Percentiles rank a stretch among this genome's conserved stretches.
Evolutionary conservation across 2,113 vertebrate genomes (phyloP).

Genomic region (Vombatus ursinus): DNA sequence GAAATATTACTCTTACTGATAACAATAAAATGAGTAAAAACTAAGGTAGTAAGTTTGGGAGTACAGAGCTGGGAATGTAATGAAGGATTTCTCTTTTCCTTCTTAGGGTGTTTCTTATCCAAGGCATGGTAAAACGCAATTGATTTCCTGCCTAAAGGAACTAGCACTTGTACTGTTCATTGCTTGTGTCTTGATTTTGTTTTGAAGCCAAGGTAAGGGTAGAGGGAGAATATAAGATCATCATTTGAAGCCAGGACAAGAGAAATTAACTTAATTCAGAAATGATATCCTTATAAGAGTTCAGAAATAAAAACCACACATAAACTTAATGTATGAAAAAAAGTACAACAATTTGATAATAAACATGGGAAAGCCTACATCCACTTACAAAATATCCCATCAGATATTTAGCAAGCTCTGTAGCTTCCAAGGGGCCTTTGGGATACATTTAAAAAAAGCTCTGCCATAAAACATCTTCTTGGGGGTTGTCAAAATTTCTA

Average conservation of each 20-base stretch:
- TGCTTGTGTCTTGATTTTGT: not conserved
- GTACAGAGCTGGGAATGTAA: not conserved
- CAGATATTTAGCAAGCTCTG: not conserved
- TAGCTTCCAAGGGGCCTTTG: not conserved
- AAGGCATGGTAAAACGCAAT: not conserved
- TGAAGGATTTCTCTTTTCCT: constrained; percentile 13
- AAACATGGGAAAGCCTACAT: not conserved
- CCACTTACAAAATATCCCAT: not conserved
- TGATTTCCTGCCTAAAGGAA: constrained; percentile 7
- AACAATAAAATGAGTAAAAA: constrained; percentile 47
- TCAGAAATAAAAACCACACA: not conserved
- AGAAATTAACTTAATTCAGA: not conserved
- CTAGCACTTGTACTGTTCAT: not conserved
- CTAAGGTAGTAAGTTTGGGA: constrained; percentile 1
- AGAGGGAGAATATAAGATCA: not conserved
- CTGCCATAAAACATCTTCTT: constrained; percentile 21
- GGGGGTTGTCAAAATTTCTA: not conserved
- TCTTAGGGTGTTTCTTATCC: constrained; percentile 16
- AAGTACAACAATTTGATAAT: not conserved
- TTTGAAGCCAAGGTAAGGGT: not conserved
- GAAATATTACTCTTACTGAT: constrained; percentile 16
- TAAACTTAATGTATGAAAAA: not conserved
- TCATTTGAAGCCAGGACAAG: not conserved
- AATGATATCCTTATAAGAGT: not conserved
- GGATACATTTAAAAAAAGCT: not conserved